Evolutionary conservation across 2,888 invertebrate genomes (phyloP), one percentile per base, ranked within the genome.

Genomic region (Reticulitermes lucifugus): DNA sequence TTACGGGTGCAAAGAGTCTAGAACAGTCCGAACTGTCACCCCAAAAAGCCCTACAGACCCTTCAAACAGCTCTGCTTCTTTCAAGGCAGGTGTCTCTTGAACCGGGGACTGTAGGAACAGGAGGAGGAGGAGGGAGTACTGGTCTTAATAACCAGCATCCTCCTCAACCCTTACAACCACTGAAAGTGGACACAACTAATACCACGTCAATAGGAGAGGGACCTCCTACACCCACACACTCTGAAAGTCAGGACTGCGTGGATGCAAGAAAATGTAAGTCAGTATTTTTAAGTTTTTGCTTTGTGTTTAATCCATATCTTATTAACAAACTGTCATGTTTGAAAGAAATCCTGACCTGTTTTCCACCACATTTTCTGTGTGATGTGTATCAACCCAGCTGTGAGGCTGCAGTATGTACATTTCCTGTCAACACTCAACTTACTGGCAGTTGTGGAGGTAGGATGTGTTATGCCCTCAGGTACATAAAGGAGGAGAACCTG

Each of bases 141-240:
- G 87, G 87, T 46, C 88, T 88, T 71, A 75, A 83, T 51, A 85
- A 83, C 70, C 85, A 85, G 22, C 86, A 84, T 77, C 85, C 73
- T 65, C 46, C 79, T n/a, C 79, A 81, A 22, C 88, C 88, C 14
- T 88, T 88, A 65, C 88, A 91, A 86, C 92, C 92, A 87, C 90
- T 93, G 83, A 92, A 92, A 89, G 92, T 93, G 88, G 93, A 93
- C 88, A 93, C 92, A 86, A 91, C 90, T 88, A 70, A 70, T 60
- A 73, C 70, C 12, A 82, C 83, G 6, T 43, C 82, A n/a, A 71
- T 85, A 22, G 90, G 89, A 87, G 95, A 94, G 88, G 95, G 95
- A 83, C 95, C 95, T 88, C 95, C 95, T 80, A 95, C 95, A 88
- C 95, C 95, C n/a, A 95, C 95, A 88, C 95, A 95, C 91, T 95